Evolutionary conservation across 2,888 invertebrate species (phyloP).

Genomic region (Prosopocoilus inquinatus): DNA sequence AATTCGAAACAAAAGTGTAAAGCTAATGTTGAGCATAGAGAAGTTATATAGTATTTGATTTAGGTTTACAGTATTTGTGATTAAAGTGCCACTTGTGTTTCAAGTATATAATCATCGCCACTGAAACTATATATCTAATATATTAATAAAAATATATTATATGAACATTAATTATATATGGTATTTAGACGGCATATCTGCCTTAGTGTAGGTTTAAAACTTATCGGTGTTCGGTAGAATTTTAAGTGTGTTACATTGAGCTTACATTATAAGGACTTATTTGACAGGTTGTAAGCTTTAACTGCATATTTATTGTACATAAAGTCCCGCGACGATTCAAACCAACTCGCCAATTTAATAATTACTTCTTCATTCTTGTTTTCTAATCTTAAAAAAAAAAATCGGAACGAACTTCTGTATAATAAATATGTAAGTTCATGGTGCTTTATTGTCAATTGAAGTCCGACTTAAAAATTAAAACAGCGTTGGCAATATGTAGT

Average conservation of each 20-base stretch:
- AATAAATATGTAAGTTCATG: neutral
- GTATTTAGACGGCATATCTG: constrained; percentile 46
- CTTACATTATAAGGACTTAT: constrained; percentile 30
- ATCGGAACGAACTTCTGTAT: constrained; percentile 20
- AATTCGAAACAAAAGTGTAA: constrained; percentile 26
- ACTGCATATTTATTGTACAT: no score
- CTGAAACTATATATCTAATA: constrained; percentile 50
- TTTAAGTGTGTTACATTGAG: constrained; percentile 44
- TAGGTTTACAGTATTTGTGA: constrained; percentile 76
- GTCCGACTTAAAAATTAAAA: constrained; percentile 14
- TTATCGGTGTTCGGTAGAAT: constrained; percentile 49
- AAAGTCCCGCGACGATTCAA: constrained; percentile 5
- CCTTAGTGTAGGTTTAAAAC: constrained; percentile 46
- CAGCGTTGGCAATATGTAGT: constrained; percentile 28
- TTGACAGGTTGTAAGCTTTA: neutral
- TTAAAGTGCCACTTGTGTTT: constrained; percentile 78
- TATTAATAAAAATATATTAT: constrained; percentile 45
- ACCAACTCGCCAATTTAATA: no score
- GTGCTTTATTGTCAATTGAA: neutral
- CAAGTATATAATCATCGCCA: constrained; percentile 51
- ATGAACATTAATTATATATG: constrained; percentile 42
- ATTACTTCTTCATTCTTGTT: no score
- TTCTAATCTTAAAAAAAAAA: no score
- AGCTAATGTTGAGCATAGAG: constrained; percentile 6
- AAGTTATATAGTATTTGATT: constrained; percentile 45